Conservation (phyloP, 2,797 vertebrate genomes). For the Brachymystax lenok region DNA sequence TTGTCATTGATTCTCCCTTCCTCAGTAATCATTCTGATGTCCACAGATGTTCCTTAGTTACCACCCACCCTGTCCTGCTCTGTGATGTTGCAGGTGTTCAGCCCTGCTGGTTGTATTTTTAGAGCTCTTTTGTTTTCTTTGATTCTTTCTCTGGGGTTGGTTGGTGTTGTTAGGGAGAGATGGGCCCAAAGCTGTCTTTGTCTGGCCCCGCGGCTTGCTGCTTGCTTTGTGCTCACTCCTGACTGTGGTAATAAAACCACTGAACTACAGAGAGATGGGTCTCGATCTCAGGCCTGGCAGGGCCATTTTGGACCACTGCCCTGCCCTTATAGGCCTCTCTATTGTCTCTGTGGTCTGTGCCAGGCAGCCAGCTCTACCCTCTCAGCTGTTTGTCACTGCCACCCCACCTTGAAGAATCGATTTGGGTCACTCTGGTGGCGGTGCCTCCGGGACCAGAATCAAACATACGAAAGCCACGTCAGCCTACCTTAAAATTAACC, state of each 20-base stretch:
- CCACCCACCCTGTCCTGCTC: background rate
- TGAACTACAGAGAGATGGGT: conserved; percentile 30
- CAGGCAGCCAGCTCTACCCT: conserved; percentile 29
- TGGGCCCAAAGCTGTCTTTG: conserved; percentile 29
- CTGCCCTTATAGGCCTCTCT: conserved; percentile 30
- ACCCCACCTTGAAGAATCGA: conserved; percentile 47
- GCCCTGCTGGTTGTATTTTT: background rate
- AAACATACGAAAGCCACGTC: conserved; percentile 31
- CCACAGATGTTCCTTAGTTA: conserved; percentile 4
- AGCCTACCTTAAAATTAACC: conserved; percentile 24
- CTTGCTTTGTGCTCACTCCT: conserved; percentile 23
- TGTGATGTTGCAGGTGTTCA: conserved; percentile 14
- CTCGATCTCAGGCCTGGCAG: conserved; percentile 36
- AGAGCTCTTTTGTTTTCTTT: conserved; percentile 25
- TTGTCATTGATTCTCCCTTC: conserved; percentile 5
- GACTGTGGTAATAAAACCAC: conserved; percentile 48
- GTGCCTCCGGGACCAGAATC: conserved; percentile 33
- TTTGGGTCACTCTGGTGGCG: conserved; percentile 29
- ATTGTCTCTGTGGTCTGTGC: conserved; percentile 22
- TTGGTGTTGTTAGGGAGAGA: conserved; percentile 24
- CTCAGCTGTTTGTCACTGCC: conserved; percentile 46
- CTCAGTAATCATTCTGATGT: conserved; percentile 4
- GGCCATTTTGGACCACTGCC: conserved; percentile 35
- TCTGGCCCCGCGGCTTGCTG: conserved; percentile 20
- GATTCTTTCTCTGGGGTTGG: conserved; percentile 35